Conservation (phyloP, 1,140 invertebrate species). For the Penaeus indicus region DNA sequence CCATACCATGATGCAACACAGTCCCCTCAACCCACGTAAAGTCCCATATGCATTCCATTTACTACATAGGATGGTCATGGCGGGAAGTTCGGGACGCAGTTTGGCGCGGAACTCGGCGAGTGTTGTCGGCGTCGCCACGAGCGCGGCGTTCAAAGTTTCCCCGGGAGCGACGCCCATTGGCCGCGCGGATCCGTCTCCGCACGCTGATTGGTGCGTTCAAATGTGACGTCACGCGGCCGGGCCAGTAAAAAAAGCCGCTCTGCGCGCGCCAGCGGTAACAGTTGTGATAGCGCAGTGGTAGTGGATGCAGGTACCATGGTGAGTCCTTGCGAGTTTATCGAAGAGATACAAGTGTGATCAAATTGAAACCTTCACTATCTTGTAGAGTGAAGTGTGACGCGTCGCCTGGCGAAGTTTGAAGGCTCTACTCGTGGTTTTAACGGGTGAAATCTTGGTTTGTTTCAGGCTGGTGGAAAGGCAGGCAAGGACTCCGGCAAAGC, state of each 20-base stretch:
- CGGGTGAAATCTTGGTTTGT: slow-evolving; percentile 60
- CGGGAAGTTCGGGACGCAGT: slow-evolving; percentile 38
- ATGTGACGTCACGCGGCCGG: slow-evolving; percentile 51
- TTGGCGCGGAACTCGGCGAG: slow-evolving; percentile 27
- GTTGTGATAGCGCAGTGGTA: slow-evolving; percentile 60
- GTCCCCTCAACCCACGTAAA: too few relatives aligned
- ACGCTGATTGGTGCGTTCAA: slow-evolving; percentile 29
- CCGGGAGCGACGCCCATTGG: slow-evolving; percentile 28
- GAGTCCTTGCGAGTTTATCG: slow-evolving; percentile 73
- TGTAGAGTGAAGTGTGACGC: slow-evolving; percentile 65
- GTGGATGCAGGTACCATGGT: slow-evolving; percentile 69
- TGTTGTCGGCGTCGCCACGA: slow-evolving; percentile 9
- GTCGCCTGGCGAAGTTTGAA: slow-evolving; percentile 72
- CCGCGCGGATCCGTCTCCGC: background rate
- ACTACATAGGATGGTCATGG: background rate
- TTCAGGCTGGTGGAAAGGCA: slow-evolving; percentile 96
- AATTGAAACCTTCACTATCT: slow-evolving; percentile 56
- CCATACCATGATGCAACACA: too few relatives aligned
- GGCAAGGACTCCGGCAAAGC: slow-evolving; percentile 99
- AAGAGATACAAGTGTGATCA: slow-evolving; percentile 69
- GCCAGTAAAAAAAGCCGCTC: slow-evolving; percentile 56
- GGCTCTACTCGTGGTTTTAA: slow-evolving; percentile 71
- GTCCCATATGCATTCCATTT: background rate
- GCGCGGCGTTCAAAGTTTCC: slow-evolving; percentile 46
- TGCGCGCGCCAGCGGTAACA: slow-evolving; percentile 54